Evolutionary conservation across 2,888 invertebrate genomes (phyloP).

Genomic region (Lasioglossum oenotherae): DNA sequence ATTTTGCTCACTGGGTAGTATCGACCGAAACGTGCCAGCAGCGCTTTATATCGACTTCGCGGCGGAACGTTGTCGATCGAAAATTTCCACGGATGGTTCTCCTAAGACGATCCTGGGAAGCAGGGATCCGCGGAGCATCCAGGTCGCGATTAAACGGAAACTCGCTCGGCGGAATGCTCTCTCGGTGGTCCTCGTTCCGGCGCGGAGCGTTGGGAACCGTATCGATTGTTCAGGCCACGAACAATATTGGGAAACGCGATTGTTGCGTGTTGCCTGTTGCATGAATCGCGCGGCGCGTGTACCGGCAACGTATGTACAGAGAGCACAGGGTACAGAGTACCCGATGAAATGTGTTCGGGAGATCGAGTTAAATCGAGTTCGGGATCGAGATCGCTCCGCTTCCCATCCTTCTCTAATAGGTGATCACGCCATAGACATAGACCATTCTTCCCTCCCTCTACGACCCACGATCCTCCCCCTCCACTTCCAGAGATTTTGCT

Average conservation of each 20-base stretch:
- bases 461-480: background rate
- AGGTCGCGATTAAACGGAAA: conserved; percentile 17
- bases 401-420: background rate
- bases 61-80: background rate
- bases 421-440: background rate
- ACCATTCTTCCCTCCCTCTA: background rate
- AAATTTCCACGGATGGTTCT: background rate
- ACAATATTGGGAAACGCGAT: conserved; percentile 46
- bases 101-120: background rate
- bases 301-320: background rate
- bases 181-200: conserved; percentile 5
- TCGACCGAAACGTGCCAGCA: no score
- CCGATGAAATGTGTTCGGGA: conserved; percentile 27
- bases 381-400: conserved; percentile 3
- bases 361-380: background rate
- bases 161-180: conserved; percentile 6
- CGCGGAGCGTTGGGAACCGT: conserved; percentile 1
- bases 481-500: background rate
- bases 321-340: background rate
- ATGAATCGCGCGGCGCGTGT: conserved; percentile 3
- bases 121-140: background rate
- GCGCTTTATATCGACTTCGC: background rate
- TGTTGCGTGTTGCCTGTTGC: background rate
- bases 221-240: conserved; percentile 42
- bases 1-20: no score